These are phyloP conservation scores for Sciaenops ocellatus DNA, from an alignment of 2,797 vertebrate species.

Conservation along the genomic window DNA sequence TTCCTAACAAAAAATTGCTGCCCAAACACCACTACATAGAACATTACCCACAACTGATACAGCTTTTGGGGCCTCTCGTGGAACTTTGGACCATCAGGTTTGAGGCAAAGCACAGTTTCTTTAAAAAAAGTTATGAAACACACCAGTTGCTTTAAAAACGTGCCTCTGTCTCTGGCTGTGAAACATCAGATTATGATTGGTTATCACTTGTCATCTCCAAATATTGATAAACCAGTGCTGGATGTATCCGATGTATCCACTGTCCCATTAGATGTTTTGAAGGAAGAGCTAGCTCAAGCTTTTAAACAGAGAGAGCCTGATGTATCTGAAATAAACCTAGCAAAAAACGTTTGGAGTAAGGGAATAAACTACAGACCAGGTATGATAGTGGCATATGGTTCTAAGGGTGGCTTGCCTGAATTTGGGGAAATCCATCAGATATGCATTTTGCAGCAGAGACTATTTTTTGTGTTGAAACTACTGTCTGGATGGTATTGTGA, in stretches of 20 bases:
- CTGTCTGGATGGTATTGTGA: conserved; percentile 50
- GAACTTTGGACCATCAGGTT: conserved; percentile 29
- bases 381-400: conserved; percentile 38
- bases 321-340: conserved; percentile 35
- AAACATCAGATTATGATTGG: conserved; percentile 52
- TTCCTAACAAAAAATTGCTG: conserved; percentile 16
- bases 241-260: conserved; percentile 17
- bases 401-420: conserved; percentile 42
- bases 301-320: conserved; percentile 27
- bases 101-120: conserved; percentile 25
- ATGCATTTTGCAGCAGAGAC: conserved; percentile 35
- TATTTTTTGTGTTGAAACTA: conserved; percentile 41
- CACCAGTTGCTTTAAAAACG: conserved; percentile 39
- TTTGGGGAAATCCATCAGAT: conserved; percentile 55
- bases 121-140: conserved; percentile 29
- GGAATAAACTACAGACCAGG: conserved; percentile 43
- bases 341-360: conserved; percentile 43
- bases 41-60: conserved; percentile 13
- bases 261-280: conserved; percentile 19
- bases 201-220: conserved; percentile 31
- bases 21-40: conserved; percentile 35
- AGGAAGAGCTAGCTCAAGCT: conserved; percentile 17
- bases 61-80: conserved; percentile 4
- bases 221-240: conserved; percentile 23
- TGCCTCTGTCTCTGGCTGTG: conserved; percentile 27